These are phyloP conservation scores for Macrophya annulata DNA, from an alignment of 2,888 invertebrate species.

Conservation along the genomic window DNA sequence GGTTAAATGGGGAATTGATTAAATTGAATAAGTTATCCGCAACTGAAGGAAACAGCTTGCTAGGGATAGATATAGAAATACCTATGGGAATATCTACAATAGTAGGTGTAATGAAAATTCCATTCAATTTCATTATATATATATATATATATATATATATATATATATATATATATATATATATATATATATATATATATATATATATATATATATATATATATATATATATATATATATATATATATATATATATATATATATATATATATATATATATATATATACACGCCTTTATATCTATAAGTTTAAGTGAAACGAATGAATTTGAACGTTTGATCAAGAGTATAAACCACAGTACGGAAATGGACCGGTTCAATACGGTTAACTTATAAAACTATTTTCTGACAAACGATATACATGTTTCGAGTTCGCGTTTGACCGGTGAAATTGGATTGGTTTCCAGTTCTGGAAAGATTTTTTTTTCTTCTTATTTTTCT, in stretches of 20 bases:
- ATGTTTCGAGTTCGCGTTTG: not conserved
- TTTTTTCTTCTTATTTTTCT: no score
- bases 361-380: not conserved
- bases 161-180: no score
- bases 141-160: no score
- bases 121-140: not conserved
- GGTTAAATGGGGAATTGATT: not conserved
- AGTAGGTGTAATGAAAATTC: not conserved
- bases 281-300: no score
- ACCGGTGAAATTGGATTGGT: conserved; percentile 19
- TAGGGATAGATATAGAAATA: not conserved
- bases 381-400: not conserved
- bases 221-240: no score
- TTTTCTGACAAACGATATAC: not conserved
- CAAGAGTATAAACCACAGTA: not conserved
- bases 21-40: not conserved
- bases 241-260: no score
- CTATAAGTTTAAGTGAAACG: not conserved
- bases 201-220: no score
- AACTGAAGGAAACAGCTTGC: not conserved
- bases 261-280: no score
- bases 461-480: not conserved
- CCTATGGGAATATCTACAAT: no score
- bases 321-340: not conserved
- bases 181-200: no score